A percentile compares a stretch with the other conserved stretches of the same genome.
Evolutionary conservation across 64 coral and sea anemone species (phyloP).

Genomic region (Stylophora pistillata): DNA sequence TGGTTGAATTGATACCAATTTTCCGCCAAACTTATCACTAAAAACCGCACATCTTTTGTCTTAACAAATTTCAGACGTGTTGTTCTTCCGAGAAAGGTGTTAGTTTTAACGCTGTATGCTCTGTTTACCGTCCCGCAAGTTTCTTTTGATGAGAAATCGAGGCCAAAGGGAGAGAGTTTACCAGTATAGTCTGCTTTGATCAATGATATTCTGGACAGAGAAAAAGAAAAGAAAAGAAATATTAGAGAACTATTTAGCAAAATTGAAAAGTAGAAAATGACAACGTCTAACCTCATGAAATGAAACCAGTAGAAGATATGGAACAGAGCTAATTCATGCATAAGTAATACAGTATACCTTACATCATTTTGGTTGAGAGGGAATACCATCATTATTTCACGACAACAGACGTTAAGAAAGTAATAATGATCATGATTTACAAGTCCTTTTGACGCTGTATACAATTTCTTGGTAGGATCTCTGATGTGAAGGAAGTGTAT

Average conservation of each 20-base stretch:
- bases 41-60: not conserved
- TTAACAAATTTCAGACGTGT: too few relatives aligned
- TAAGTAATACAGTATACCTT: conserved; percentile 14
- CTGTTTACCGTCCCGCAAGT: too few relatives aligned
- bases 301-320: not conserved
- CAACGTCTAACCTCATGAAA: too few relatives aligned
- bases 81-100: too few relatives aligned
- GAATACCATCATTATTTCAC: not conserved
- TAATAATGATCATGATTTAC: not conserved
- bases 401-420: not conserved
- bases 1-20: not conserved
- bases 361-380: conserved; percentile 22
- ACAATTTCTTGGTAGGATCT: not conserved
- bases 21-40: not conserved
- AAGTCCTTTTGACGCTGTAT: not conserved
- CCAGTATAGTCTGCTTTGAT: too few relatives aligned
- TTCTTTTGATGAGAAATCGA: too few relatives aligned
- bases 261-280: too few relatives aligned
- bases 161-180: too few relatives aligned
- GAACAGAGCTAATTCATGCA: conserved; percentile 5
- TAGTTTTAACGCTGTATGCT: too few relatives aligned
- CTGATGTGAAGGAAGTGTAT: not conserved
- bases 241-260: not conserved
- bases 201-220: too few relatives aligned
- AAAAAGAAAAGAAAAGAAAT: not conserved